phyloP scores from a whole-genome alignment of 2,888 invertebrate genomes.

The Darwinula stevensoni region DNA sequence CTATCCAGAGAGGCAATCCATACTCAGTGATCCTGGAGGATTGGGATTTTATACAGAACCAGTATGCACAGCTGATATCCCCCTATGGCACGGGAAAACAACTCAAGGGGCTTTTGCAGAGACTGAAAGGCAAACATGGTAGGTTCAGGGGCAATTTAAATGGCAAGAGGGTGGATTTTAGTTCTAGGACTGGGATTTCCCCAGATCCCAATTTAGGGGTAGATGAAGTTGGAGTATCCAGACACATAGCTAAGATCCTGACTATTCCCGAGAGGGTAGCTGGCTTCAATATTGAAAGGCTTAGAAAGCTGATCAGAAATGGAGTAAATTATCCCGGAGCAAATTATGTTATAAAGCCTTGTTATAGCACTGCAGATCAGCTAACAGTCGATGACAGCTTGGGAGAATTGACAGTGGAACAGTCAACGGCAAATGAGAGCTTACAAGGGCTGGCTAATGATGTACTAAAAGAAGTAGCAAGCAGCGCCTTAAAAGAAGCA shows the following conservation, averaged over 20 bases:
- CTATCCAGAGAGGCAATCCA: neutral
- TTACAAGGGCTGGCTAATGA: too few species aligned
- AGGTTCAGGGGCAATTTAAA: constrained; percentile 25
- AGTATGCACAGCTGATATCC: constrained; percentile 25
- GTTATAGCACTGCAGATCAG: too few species aligned
- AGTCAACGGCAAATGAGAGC: too few species aligned
- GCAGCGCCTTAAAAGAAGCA: too few species aligned
- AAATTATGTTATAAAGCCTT: too few species aligned
- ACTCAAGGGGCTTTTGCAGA: neutral
- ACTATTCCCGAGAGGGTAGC: constrained; percentile 28
- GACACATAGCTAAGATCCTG: constrained; percentile 25
- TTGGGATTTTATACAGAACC: constrained; percentile 19
- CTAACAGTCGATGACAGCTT: too few species aligned
- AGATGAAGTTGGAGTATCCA: constrained; percentile 23
- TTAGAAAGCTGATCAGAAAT: too few species aligned
- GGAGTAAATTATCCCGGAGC: too few species aligned
- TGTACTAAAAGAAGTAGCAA: too few species aligned
- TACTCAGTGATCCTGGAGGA: neutral
- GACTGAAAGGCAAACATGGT: constrained; percentile 24
- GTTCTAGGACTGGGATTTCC: constrained; percentile 24
- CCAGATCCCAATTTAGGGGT: constrained; percentile 15
- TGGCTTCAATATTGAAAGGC: constrained; percentile 26
- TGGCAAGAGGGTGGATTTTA: constrained; percentile 28
- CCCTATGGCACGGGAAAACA: constrained; percentile 20
- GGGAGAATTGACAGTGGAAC: too few species aligned